These are phyloP conservation scores for Pleuronectes platessa DNA, from an alignment of 2,113 vertebrate genomes.

Conservation along the genomic window DNA sequence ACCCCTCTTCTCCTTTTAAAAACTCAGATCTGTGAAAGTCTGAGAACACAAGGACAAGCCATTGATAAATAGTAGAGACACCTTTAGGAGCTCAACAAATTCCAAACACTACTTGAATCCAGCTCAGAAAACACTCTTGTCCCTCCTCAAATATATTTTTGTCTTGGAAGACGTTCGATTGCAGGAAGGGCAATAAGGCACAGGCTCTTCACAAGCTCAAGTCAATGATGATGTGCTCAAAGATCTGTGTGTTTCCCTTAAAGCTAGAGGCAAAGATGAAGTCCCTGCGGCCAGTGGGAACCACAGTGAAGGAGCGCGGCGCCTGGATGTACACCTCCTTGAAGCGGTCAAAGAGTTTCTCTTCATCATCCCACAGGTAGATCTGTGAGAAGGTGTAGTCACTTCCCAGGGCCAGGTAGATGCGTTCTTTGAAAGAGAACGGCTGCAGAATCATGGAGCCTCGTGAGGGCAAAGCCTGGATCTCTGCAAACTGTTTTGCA, in stretches of 20 bases:
- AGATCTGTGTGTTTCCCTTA: slow-evolving; percentile 97
- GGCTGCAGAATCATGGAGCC: slow-evolving; percentile 97
- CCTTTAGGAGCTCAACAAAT: slow-evolving; percentile 10
- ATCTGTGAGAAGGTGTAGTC: slow-evolving; percentile 99
- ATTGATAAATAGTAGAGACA: slow-evolving; percentile 36
- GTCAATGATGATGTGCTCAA: slow-evolving; percentile 93
- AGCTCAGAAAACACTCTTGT: slow-evolving; percentile 7
- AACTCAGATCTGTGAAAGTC: background rate
- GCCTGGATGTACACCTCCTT: slow-evolving; percentile 98
- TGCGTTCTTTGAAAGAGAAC: slow-evolving; percentile 90
- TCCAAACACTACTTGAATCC: slow-evolving; percentile 18
- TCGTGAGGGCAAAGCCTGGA: slow-evolving; percentile 94
- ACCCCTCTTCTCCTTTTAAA: background rate
- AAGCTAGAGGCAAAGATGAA: slow-evolving; percentile 98
- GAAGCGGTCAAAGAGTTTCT: slow-evolving; percentile 90
- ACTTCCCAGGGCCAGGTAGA: slow-evolving; percentile 95
- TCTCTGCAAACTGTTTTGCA: slow-evolving; percentile 91
- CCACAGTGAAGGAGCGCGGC: slow-evolving; percentile 94
- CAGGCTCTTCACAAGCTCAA: slow-evolving; percentile 89
- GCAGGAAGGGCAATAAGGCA: slow-evolving; percentile 41
- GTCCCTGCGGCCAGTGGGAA: slow-evolving; percentile 94
- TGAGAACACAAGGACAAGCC: slow-evolving; percentile 27
- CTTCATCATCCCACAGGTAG: slow-evolving; percentile 92
- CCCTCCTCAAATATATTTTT: slow-evolving; percentile 32
- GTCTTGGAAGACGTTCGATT: slow-evolving; percentile 67